A percentile compares a stretch with the other conserved stretches of the same genome.
Evolutionary conservation across 2,113 vertebrate genomes (phyloP).

Genomic region (Channa maculata): DNA sequence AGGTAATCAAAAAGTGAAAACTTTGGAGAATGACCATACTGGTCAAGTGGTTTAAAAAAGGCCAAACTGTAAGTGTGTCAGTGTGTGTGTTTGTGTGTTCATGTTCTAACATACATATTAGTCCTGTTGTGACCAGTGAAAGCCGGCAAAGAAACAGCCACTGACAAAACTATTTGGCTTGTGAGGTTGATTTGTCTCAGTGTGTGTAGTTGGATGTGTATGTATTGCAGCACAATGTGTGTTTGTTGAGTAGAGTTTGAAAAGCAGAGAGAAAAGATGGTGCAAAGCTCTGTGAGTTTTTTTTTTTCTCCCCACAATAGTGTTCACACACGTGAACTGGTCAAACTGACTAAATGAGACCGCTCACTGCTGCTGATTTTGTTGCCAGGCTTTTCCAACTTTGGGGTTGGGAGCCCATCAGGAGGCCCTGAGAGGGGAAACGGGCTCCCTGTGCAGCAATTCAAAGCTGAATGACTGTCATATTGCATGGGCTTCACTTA

Average conservation of each 20-base stretch:
- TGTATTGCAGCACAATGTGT: conserved; percentile 1
- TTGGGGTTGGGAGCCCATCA: neutral
- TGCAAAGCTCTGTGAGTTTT: conserved; percentile 58
- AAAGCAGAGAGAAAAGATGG: conserved; percentile 48
- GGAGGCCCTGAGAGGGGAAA: conserved; percentile 51
- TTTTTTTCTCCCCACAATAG: conserved; percentile 47
- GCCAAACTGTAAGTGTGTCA: neutral
- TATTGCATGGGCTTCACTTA: conserved; percentile 23
- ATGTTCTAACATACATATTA: conserved; percentile 40
- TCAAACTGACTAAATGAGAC: conserved; percentile 36
- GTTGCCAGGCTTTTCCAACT: conserved; percentile 42
- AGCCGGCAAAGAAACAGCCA: conserved; percentile 54
- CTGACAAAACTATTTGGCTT: conserved; percentile 44
- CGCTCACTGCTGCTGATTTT: conserved; percentile 30
- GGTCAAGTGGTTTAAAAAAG: conserved; percentile 14
- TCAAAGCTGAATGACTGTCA: conserved; percentile 36
- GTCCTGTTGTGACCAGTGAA: conserved; percentile 47
- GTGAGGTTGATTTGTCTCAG: conserved; percentile 6
- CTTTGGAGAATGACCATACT: conserved; percentile 3
- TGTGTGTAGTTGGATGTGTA: conserved; percentile 9
- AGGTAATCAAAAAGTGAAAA: conserved; percentile 15
- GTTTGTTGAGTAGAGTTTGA: neutral
- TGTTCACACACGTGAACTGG: neutral
- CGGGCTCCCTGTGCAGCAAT: conserved; percentile 22
- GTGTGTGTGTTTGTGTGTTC: neutral